Conservation (phyloP, 2,113 vertebrate genomes). For the Spilogale gracilis region DNA sequence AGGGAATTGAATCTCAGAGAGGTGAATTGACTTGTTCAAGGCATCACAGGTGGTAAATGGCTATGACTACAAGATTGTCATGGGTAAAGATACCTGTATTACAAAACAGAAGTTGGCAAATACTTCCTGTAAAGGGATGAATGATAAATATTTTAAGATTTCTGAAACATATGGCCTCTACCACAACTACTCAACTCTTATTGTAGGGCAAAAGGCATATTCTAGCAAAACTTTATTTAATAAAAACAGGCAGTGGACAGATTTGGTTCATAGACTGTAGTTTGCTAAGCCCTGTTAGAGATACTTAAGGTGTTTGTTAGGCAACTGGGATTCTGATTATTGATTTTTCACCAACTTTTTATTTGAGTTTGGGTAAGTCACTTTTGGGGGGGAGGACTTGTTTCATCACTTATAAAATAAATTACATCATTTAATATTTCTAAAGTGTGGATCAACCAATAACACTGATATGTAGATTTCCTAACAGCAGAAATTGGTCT, state of each 20-base stretch:
- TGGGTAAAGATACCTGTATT: not conserved
- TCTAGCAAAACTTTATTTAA: not conserved
- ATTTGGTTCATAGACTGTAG: not conserved
- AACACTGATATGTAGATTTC: not conserved
- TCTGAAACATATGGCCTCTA: not conserved
- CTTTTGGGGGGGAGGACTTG: not conserved
- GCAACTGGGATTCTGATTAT: not conserved
- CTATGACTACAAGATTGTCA: not conserved
- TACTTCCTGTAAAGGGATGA: not conserved
- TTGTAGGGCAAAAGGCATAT: not conserved
- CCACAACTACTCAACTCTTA: not conserved
- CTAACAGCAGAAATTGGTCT: not conserved
- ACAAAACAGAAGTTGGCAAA: not conserved
- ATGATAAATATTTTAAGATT: not conserved
- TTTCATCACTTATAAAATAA: not conserved
- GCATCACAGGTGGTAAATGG: not conserved
- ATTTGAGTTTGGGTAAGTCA: not conserved
- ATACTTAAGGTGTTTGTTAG: not conserved
- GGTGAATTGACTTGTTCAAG: slow-evolving; percentile 31
- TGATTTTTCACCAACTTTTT: not conserved
- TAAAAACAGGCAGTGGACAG: not conserved
- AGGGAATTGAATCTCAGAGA: slow-evolving; percentile 57
- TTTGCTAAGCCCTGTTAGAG: not conserved
- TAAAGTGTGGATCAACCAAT: not conserved
- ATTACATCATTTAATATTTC: not conserved